Percentiles rank a stretch among this genome's conserved stretches.
Conservation (phyloP, 2,113 vertebrate species). For the Rhea americana region DNA sequence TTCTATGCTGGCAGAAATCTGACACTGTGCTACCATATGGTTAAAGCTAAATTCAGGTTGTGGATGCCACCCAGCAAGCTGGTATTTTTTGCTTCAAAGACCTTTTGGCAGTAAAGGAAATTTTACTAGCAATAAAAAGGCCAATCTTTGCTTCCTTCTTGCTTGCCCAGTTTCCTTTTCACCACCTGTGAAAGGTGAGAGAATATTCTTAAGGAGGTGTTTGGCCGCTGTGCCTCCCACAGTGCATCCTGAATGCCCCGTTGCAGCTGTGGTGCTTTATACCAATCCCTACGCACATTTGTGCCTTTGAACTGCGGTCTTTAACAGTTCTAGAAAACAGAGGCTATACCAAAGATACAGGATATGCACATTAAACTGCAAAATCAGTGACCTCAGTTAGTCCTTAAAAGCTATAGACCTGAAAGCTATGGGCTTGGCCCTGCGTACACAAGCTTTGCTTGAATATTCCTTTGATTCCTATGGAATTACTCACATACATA, state of each 20-base stretch:
- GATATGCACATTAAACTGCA: not conserved
- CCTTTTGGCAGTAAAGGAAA: constrained; percentile 42
- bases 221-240: not conserved
- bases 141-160: constrained; percentile 30
- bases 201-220: not conserved
- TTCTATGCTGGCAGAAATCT: not conserved
- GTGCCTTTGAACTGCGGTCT: not conserved
- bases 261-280: not conserved
- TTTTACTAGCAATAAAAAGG: constrained; percentile 49
- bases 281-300: rapidly evolving
- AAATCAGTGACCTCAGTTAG: not conserved
- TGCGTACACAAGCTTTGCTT: not conserved
- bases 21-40: constrained; percentile 46
- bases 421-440: not conserved
- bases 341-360: not conserved
- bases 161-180: not conserved
- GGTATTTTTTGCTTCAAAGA: constrained; percentile 62
- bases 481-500: rapidly evolving
- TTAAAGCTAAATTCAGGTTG: constrained; percentile 59
- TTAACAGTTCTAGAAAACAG: not conserved
- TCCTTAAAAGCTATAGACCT: not conserved
- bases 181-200: not conserved
- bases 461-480: not conserved
- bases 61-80: constrained; percentile 57
- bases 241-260: rapidly evolving